Conservation (phyloP, 2,113 vertebrate species). For the Pseudopipra pipra region DNA sequence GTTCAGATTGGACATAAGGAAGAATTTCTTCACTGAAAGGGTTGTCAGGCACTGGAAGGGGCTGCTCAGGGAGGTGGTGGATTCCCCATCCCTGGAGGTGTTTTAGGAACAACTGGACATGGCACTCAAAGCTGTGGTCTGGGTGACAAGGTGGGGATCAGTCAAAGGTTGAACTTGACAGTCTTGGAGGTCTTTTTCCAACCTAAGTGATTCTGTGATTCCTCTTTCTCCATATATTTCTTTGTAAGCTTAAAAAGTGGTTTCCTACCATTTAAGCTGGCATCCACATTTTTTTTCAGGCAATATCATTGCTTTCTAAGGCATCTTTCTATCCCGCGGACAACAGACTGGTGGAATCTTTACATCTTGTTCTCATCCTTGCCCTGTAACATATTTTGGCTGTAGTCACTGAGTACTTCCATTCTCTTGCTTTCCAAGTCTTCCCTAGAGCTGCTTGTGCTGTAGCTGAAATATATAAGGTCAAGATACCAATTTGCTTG, state of each 20-base stretch:
- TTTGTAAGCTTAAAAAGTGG: neutral
- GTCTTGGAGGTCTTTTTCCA: neutral
- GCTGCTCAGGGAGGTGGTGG: neutral
- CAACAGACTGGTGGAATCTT: neutral
- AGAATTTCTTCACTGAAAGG: neutral
- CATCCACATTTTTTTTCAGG: neutral
- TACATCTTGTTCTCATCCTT: neutral
- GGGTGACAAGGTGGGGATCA: accelerated
- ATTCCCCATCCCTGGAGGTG: neutral
- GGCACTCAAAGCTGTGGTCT: neutral
- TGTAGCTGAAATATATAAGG: neutral
- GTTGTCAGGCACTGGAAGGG: accelerated
- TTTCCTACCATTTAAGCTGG: neutral
- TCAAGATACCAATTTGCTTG: neutral
- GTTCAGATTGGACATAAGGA: neutral
- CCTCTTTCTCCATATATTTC: neutral
- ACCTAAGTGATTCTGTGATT: accelerated
- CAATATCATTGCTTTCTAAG: neutral
- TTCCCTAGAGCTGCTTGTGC: neutral
- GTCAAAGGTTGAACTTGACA: neutral
- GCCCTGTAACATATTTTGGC: neutral
- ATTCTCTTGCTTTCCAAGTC: neutral
- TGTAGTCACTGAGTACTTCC: neutral
- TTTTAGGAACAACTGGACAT: accelerated
- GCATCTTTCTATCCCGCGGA: neutral